Evolutionary conservation across 1,140 invertebrate genomes (phyloP).

Genomic region (Pogonomyrmex barbatus): DNA sequence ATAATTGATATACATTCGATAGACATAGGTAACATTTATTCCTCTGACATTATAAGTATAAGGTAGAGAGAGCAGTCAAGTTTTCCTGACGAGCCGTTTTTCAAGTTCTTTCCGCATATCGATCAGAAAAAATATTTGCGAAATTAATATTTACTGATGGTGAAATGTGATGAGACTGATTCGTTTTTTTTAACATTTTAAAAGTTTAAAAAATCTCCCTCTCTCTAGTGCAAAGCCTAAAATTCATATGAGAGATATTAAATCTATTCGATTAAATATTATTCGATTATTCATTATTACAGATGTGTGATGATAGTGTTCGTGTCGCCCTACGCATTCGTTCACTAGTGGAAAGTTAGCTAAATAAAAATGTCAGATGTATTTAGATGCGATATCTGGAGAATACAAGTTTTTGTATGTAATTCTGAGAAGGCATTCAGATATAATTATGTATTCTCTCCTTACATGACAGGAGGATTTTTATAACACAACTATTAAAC

Average conservation of each 20-base stretch:
- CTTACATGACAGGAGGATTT: conserved; percentile 91
- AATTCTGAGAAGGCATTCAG: conserved; percentile 92
- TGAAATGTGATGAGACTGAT: no score
- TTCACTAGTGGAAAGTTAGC: conserved; percentile 92
- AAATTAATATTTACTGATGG: neutral
- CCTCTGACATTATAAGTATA: neutral
- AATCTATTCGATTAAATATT: neutral
- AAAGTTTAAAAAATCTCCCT: no score
- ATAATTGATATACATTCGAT: neutral
- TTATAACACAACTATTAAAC: conserved; percentile 92
- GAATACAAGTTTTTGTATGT: conserved; percentile 91
- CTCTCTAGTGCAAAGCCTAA: no score
- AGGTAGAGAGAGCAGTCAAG: neutral
- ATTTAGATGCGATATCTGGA: conserved; percentile 88
- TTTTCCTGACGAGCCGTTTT: neutral
- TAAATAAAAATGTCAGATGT: conserved; percentile 89
- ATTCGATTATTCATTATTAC: neutral
- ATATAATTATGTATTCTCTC: conserved; percentile 94
- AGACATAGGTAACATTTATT: neutral
- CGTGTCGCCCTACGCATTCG: conserved; percentile 93
- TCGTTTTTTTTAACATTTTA: no score
- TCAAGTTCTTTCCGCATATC: neutral
- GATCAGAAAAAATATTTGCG: neutral
- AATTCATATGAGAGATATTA: neutral
- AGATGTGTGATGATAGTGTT: conserved; percentile 86